Evolutionary conservation across 2,113 vertebrate genomes (phyloP).

Genomic region (Pan troglodytes): NHGRI_mPanTro3-v2.1_pri NC_086015.1:21104501-21105000

Average conservation of each 20-base stretch:
- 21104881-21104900: neutral
- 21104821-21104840: neutral
- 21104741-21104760: neutral
- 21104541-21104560: neutral
- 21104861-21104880: neutral
- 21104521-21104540: neutral
- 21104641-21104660: neutral
- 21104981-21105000: neutral
- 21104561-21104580: neutral
- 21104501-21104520: neutral
- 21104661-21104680: neutral
- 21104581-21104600: neutral
- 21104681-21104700: neutral
- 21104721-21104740: neutral
- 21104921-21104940: neutral
- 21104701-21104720: neutral
- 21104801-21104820: neutral
- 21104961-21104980: neutral
- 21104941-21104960: too few relatives aligned
- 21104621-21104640: neutral
- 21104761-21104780: neutral
- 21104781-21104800: neutral
- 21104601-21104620: neutral
- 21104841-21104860: neutral
- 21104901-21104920: neutral